A percentile compares a stretch with the other conserved stretches of the same genome.
phyloP scores from a whole-genome alignment of 1,140 invertebrate species.

The Rhagoletis zephyria region DNA sequence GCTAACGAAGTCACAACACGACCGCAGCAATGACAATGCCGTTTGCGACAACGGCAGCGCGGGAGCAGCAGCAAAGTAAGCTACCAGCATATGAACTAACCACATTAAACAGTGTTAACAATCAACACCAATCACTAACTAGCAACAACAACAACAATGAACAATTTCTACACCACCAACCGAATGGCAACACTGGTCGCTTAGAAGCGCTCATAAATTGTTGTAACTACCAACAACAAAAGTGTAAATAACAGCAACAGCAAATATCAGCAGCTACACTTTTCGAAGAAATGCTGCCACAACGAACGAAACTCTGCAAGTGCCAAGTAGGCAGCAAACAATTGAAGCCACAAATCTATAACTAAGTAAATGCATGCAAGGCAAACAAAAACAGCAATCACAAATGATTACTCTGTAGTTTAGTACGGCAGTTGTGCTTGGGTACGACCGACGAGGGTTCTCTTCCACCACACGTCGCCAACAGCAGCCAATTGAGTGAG shows the following conservation, averaged over 20 bases:
- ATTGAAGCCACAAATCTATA: constrained; percentile 19
- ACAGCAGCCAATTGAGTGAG: background rate
- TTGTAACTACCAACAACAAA: background rate
- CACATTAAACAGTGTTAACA: constrained; percentile 31
- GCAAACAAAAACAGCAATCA: background rate
- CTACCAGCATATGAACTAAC: background rate
- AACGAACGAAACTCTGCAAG: background rate
- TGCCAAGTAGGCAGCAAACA: constrained; percentile 12
- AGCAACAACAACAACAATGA: background rate
- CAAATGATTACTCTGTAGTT: background rate
- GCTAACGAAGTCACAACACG: constrained; percentile 46
- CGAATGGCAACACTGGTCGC: background rate
- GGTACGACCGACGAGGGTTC: no score
- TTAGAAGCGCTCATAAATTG: constrained; percentile 21
- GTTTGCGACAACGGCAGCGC: background rate
- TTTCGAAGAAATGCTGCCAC: background rate
- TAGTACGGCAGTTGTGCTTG: no score
- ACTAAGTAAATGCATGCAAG: background rate
- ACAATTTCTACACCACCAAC: no score
- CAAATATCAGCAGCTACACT: background rate
- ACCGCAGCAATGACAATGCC: background rate
- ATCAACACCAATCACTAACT: constrained; percentile 17
- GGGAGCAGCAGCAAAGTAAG: background rate
- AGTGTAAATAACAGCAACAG: background rate
- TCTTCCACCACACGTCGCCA: no score